Evolutionary conservation across 2,888 invertebrate species (phyloP), one percentile per base, ranked within the genome.

Genomic region (Frankliniella intonsa): DNA sequence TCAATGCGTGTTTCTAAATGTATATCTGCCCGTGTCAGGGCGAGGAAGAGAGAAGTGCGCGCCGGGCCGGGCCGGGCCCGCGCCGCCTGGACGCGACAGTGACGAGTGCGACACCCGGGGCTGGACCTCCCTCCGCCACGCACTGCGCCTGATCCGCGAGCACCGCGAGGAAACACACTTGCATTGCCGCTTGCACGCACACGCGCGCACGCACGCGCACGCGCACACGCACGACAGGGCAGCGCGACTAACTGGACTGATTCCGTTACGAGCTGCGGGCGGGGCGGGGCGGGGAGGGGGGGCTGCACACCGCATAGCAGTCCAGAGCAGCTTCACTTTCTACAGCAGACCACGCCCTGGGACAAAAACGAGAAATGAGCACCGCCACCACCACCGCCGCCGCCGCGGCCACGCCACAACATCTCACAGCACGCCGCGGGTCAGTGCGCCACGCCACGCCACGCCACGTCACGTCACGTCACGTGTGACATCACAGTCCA

Each of bases 321-420:
- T 12, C 22, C 69, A 76, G 69, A 76, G 69, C 69, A 25, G 69
- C 69, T 76, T 76, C 69, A 76, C 69, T 76, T 76, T 76, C 69
- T 76, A 76, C 69, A 12, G 69, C 69, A 12, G 69, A 76, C 69
- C 69, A 76, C 69, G 69, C 69, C 69, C 69, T 76, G 69, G 69
- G 69, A 76, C 69, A 76, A 76, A 76, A 76, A 76, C 69, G 25
- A 76, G 69, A 76, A 76, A 76, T 76, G 69, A 76, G 69, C 69
- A 76, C 25, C 19, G 38, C 38, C 38, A 38, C 38, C 38, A 38
- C 38, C 38, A 38, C 38, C 38, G 38, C 38, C 38, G 55, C 14
- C 8, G 55, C 55, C 1, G 55, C 55, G 3, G 5, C 55, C 3
- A 17, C 55, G 55, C 55, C 14, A 19, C 55, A 55, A 19, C 55